A percentile compares a stretch with the other conserved stretches of the same genome.
Evolutionary conservation across 2,113 vertebrate genomes (phyloP).

Genomic region (Pterocles orientalis): DNA sequence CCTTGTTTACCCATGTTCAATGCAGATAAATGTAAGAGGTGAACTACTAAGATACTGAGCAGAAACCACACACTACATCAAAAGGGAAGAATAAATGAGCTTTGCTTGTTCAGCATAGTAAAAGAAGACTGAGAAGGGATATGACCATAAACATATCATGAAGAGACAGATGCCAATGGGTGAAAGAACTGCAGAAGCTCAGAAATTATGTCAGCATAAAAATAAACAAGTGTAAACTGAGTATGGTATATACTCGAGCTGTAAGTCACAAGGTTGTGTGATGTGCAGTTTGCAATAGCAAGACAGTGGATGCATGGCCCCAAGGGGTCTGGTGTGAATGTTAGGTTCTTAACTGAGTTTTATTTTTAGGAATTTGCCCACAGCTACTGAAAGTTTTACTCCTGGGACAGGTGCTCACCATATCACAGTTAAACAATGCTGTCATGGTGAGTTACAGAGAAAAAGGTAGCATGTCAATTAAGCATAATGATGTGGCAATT

Average conservation of each 20-base stretch:
- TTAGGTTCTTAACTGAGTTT: background rate
- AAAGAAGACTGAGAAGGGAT: background rate
- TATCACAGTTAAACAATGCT: background rate
- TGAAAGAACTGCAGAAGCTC: background rate
- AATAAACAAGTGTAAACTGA: background rate
- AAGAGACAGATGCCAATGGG: background rate
- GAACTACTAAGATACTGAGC: background rate
- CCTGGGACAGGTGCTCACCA: background rate
- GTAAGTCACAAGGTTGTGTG: background rate
- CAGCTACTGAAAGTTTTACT: slow-evolving; percentile 2
- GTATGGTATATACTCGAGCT: background rate
- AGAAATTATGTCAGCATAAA: background rate
- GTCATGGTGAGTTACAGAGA: slow-evolving; percentile 22
- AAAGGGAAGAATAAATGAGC: background rate
- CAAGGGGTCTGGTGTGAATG: background rate
- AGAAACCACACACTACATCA: background rate
- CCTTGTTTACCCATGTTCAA: background rate
- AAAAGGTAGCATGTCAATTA: slow-evolving; percentile 65
- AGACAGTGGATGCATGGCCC: background rate
- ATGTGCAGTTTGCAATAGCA: background rate
- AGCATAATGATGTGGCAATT: slow-evolving; percentile 65
- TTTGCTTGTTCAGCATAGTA: background rate
- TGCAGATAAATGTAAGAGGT: background rate
- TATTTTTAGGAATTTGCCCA: background rate
- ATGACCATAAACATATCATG: background rate